Conservation (phyloP, 2,113 vertebrate genomes). For the Amblyornis subalaris region DNA sequence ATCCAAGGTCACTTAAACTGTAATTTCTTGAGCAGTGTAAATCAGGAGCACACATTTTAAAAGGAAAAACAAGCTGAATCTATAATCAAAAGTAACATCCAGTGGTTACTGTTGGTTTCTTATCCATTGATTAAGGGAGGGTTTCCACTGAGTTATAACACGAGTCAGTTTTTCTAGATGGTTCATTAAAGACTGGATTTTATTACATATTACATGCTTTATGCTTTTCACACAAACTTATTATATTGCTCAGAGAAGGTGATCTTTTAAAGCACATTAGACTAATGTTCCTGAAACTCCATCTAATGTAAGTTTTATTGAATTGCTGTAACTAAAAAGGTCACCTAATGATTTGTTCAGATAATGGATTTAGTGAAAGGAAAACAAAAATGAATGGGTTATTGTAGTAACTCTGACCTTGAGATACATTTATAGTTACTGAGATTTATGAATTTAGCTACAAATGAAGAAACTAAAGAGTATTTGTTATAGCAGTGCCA, state of each 20-base stretch:
- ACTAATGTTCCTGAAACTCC: slow-evolving; percentile 87
- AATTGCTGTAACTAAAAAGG: slow-evolving; percentile 81
- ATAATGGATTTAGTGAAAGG: slow-evolving; percentile 73
- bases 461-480: slow-evolving; percentile 39
- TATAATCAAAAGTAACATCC: slow-evolving; percentile 27
- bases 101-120: neutral
- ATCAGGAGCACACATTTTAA: neutral
- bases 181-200: slow-evolving; percentile 92
- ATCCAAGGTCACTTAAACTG: slow-evolving; percentile 40
- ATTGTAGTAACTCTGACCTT: slow-evolving; percentile 69
- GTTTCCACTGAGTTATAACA: slow-evolving; percentile 66
- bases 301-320: slow-evolving; percentile 85
- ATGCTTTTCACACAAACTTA: slow-evolving; percentile 90
- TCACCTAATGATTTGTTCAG: slow-evolving; percentile 78
- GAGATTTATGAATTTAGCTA: slow-evolving; percentile 55
- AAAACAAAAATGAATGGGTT: slow-evolving; percentile 74
- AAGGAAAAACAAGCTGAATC: slow-evolving; percentile 39
- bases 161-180: slow-evolving; percentile 74
- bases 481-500: neutral
- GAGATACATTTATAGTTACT: slow-evolving; percentile 49
- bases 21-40: neutral
- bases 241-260: slow-evolving; percentile 85
- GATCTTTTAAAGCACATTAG: slow-evolving; percentile 90
- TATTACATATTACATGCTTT: slow-evolving; percentile 92
- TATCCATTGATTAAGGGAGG: slow-evolving; percentile 71